phyloP scores from a whole-genome alignment of 2,888 invertebrate species.

The Trileptium ribeirensis region DNA sequence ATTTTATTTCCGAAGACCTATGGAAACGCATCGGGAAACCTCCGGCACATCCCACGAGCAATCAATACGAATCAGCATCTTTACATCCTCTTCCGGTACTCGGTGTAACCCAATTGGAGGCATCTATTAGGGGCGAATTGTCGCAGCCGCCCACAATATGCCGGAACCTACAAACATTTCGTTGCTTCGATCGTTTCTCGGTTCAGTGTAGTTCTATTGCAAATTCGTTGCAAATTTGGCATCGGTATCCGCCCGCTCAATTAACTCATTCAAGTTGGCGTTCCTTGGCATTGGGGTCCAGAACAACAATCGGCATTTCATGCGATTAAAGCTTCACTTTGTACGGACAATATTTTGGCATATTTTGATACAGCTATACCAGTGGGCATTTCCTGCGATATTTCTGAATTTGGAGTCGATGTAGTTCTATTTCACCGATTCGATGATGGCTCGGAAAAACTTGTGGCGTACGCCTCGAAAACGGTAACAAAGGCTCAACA shows the following conservation, averaged over 20 bases:
- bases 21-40: too few relatives aligned
- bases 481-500: constrained; percentile 34
- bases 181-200: background rate
- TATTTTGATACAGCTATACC: background rate
- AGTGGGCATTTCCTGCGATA: constrained; percentile 1
- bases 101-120: too few relatives aligned
- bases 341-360: background rate
- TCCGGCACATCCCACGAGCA: too few relatives aligned
- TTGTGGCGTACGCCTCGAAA: constrained; percentile 38
- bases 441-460: constrained; percentile 27
- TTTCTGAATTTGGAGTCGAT: constrained; percentile 15
- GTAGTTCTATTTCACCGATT: constrained; percentile 30
- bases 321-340: background rate
- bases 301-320: background rate
- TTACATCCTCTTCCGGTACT: too few relatives aligned
- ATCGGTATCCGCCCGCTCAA: background rate
- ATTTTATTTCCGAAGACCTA: background rate
- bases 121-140: constrained; percentile 20
- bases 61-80: too few relatives aligned
- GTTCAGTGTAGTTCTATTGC: background rate
- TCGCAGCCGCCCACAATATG: constrained; percentile 27
- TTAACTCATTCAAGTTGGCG: background rate
- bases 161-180: background rate
- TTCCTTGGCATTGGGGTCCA: background rate
- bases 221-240: background rate